Conservation (phyloP, 2,797 vertebrate genomes). For the Staurois parvus region DNA sequence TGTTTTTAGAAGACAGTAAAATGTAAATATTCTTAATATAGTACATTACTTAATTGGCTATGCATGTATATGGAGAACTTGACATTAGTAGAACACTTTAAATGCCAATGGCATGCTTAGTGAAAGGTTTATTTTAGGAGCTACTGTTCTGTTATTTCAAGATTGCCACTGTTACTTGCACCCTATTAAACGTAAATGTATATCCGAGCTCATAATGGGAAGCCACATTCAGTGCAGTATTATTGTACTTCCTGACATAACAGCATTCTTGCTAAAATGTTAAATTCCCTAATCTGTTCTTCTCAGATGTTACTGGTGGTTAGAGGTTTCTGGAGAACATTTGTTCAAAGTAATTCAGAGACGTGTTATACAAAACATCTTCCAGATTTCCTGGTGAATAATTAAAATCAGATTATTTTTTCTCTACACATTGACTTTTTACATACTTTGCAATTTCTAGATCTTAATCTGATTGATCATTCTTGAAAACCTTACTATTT, state of each 20-base stretch:
- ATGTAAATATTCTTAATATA: constrained; percentile 1
- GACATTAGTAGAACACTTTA: constrained; percentile 4
- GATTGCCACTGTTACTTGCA: neutral
- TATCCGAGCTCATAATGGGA: neutral
- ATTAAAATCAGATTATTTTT: neutral
- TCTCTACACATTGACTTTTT: too few relatives aligned
- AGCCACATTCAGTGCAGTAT: neutral
- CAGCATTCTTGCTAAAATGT: neutral
- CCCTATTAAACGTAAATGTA: neutral
- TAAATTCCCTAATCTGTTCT: neutral
- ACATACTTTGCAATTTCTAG: too few relatives aligned
- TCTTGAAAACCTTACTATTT: too few relatives aligned
- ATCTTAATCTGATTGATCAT: too few relatives aligned
- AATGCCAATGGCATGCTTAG: constrained; percentile 17
- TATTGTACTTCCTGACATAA: neutral
- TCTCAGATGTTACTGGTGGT: neutral
- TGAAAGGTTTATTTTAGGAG: constrained; percentile 7
- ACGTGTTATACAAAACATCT: neutral
- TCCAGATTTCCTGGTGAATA: neutral
- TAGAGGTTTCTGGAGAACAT: neutral
- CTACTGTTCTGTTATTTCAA: neutral
- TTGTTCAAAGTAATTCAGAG: neutral
- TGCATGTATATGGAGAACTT: neutral
- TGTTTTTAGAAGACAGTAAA: neutral
- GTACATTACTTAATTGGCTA: constrained; percentile 8